Base-by-base conservation (phyloP, 2,113 vertebrate genomes). In the Microtus montanus region DNA sequence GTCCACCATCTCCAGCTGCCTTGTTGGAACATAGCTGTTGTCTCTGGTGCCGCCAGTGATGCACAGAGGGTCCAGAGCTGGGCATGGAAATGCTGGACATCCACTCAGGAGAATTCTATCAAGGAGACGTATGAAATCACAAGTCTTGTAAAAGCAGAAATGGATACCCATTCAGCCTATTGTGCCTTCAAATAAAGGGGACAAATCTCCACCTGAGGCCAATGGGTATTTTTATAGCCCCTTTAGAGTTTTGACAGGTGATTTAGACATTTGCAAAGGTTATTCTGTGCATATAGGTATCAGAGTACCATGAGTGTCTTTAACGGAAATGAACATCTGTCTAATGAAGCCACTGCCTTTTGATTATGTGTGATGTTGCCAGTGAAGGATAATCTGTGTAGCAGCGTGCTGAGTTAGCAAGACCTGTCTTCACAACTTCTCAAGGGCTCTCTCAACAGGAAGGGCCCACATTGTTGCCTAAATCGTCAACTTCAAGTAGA, bases 221-320 rank as follows among this genome's bases (percentile, higher is more conserved):
- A 12, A 54, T 13, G 20, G 14, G 66, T 85, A 84, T 64, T 44
- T 82, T 85, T 73, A 64, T 80, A 61, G 13, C 5, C 8, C 1
- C 87, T 52, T 89, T 61, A 84, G 33, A 75, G 73, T 90, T 84
- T 75, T 78, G 77, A 61, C 20, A 44, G n/a, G 71, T 93, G 22
- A 44, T 2, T 64, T 88, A 44, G 6, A 78, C 3, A 82, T 22
- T 33, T 41, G 30, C 14, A 66, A 58, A 84, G 7, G 64, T 83
- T 87, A 58, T 79, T 89, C 44, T 80, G 52, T 61, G 35, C 30
- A 35, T n/a, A 35, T 71, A 14, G n/a, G 2, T 90, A 63, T 93
- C 30, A 71, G 44, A 33, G 86, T 78, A 63, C 58, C 38, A 54
- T 9, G 10, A 44, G 13, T 70, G 17, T 91, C 73, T 75, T 88